Evolutionary conservation across 2,113 vertebrate species (phyloP).

Genomic region (Morone chrysops): DNA sequence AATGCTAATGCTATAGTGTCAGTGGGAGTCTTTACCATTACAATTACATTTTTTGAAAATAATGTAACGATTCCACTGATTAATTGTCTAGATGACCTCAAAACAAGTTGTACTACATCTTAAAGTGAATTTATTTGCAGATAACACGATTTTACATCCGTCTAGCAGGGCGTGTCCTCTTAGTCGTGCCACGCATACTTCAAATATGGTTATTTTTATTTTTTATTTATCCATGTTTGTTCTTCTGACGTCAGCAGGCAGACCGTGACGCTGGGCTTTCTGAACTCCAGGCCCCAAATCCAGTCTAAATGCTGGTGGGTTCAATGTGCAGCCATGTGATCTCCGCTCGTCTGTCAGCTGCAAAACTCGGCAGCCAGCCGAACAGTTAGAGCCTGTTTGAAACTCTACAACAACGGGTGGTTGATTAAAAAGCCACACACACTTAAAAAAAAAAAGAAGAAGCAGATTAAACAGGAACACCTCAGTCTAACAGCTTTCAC

Average conservation of each 20-base stretch:
- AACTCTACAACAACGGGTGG: neutral
- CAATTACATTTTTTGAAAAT: neutral
- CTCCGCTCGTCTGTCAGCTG: neutral
- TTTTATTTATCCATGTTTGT: neutral
- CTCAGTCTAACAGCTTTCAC: neutral
- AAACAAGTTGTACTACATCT: no score
- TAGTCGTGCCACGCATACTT: neutral
- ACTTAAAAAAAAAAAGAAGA: neutral
- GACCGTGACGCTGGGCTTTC: neutral
- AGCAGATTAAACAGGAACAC: neutral
- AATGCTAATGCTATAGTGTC: neutral
- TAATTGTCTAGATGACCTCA: no score
- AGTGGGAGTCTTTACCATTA: neutral
- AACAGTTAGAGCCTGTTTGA: constrained; percentile 14
- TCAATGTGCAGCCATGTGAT: constrained; percentile 32
- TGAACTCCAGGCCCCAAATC: constrained; percentile 5
- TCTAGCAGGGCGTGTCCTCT: neutral
- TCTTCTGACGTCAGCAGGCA: neutral
- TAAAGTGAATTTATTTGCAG: constrained; percentile 15
- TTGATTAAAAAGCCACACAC: constrained; percentile 17
- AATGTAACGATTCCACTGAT: neutral
- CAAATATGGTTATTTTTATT: neutral
- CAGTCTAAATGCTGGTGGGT: neutral
- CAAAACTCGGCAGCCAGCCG: neutral
- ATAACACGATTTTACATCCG: neutral